phyloP scores from a whole-genome alignment of 2,797 vertebrate species.

The Neomorphus geoffroyi region DNA sequence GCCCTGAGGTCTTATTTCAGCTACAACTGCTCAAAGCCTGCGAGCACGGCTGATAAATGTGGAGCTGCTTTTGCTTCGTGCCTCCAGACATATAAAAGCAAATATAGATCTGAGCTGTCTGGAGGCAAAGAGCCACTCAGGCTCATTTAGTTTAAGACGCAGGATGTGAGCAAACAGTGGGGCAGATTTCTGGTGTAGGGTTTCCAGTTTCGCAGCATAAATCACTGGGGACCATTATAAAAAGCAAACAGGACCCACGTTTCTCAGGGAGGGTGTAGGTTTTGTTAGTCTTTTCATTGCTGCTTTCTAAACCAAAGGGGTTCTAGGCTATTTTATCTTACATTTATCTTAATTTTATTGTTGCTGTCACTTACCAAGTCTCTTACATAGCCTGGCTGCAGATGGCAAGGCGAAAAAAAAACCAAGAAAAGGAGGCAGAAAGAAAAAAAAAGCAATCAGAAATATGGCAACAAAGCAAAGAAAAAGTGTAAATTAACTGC shows the following conservation, averaged over 20 bases:
- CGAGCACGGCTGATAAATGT: rapidly evolving
- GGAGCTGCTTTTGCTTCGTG: background rate
- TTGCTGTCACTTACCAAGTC: conserved; percentile 94
- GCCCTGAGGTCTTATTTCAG: background rate
- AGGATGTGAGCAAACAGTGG: background rate
- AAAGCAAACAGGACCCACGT: background rate
- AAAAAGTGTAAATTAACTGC: conserved; percentile 70
- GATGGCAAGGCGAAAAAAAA: conserved; percentile 80
- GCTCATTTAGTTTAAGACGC: background rate
- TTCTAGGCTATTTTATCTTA: conserved; percentile 31
- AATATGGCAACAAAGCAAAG: conserved; percentile 81
- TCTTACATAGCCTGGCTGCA: conserved; percentile 98
- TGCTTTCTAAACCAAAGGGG: background rate
- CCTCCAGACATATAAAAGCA: background rate
- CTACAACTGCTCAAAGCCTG: background rate
- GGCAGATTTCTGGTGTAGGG: background rate
- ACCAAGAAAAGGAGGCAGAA: conserved; percentile 77
- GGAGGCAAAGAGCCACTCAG: background rate
- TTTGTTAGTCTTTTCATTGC: background rate
- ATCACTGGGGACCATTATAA: background rate
- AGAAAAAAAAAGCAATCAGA: conserved; percentile 81
- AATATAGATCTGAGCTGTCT: background rate
- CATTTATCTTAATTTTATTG: conserved; percentile 25
- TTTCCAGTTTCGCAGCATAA: background rate
- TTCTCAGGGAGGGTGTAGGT: background rate